Conservation (phyloP, 1,140 invertebrate genomes). For the Drosophila navojoa region DNA sequence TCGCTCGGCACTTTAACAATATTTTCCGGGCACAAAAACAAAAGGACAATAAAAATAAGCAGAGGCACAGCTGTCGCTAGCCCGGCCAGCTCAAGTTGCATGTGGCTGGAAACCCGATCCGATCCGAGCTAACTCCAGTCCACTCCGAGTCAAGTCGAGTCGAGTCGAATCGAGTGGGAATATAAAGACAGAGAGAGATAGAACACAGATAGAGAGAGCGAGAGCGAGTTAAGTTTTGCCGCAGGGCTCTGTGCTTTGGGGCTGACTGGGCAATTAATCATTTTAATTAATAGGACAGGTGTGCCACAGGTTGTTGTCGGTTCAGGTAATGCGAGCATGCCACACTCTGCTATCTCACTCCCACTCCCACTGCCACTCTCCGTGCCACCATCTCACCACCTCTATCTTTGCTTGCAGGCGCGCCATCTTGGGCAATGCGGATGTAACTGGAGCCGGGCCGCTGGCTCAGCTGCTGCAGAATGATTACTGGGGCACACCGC, state of each 20-base stretch:
- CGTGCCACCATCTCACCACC: background rate
- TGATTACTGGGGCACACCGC: conserved; percentile 97
- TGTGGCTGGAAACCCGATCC: conserved; percentile 54
- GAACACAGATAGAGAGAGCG: background rate
- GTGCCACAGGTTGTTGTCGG: conserved; percentile 74
- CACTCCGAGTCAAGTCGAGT: background rate
- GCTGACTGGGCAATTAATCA: conserved; percentile 65
- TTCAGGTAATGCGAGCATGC: conserved; percentile 46
- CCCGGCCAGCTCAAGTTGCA: conserved; percentile 48
- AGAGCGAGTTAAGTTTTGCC: conserved; percentile 3
- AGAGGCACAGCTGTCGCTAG: conserved; percentile 10
- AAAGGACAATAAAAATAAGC: conserved; percentile 52
- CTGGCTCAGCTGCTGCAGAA: conserved; percentile 83
- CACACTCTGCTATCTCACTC: conserved; percentile 3
- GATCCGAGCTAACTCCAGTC: conserved; percentile 24
- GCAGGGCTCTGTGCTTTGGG: conserved; percentile 1
- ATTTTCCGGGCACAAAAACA: conserved; percentile 61
- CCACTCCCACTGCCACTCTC: background rate
- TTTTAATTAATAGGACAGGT: conserved; percentile 82
- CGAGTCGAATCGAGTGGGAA: background rate
- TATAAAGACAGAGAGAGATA: too few species aligned
- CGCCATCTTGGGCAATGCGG: conserved; percentile 94
- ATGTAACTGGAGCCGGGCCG: conserved; percentile 88
- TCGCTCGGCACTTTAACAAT: conserved; percentile 77
- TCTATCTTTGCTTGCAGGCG: conserved; percentile 86